Evolutionary conservation across 2,888 invertebrate genomes (phyloP), one percentile per base, ranked within the genome.

Genomic region (Andricus curvator): DNA sequence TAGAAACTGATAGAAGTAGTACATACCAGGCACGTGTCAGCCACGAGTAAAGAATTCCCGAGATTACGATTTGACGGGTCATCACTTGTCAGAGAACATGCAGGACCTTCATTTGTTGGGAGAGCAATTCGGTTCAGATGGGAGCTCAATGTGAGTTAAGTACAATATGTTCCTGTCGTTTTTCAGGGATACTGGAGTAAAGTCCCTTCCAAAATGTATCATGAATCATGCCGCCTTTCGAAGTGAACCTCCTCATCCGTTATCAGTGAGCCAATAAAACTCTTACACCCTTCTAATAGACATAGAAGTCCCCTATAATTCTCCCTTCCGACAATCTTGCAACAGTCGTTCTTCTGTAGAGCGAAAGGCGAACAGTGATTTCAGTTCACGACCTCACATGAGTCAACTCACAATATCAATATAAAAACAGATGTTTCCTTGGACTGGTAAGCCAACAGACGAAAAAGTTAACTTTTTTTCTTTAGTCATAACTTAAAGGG

Each of bases 161-260:
- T 67, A 67, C 67, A 67, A 67, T 67, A 67, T 67, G 67, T 67
- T 37, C 41, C 22, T 67, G 67, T 67, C 67, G 67, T 41, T 67
- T 67, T 67, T 67, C 41, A 67, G 41, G 67, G 41, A 41, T 41
- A 41, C n/a, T 9, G 1, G 41, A 67, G 41, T 37, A 67, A 41
- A 41, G 41, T 22, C 41, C 9, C 37, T 67, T 67, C 41, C 33
- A n/a, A 41, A 67, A 41, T 3, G 41, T 67, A 41, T 67, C 67
- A 41, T 67, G 41, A 67, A 67, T 67, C 67, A 67, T 67, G 67
- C 41, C 67, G 22, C 22, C 67, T 67, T 67, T 22, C 67, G n/a
- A 67, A 67, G 22, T 67, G 33, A 67, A 67, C 41, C 37, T 67
- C 41, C n/a, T 67, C 37, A 41, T 67, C 37, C 67, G 22, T 67